Percentiles rank a stretch among this genome's conserved stretches.
These are phyloP conservation scores for Pitta sordida DNA, from an alignment of 2,113 vertebrate species.

Conservation along the genomic window DNA sequence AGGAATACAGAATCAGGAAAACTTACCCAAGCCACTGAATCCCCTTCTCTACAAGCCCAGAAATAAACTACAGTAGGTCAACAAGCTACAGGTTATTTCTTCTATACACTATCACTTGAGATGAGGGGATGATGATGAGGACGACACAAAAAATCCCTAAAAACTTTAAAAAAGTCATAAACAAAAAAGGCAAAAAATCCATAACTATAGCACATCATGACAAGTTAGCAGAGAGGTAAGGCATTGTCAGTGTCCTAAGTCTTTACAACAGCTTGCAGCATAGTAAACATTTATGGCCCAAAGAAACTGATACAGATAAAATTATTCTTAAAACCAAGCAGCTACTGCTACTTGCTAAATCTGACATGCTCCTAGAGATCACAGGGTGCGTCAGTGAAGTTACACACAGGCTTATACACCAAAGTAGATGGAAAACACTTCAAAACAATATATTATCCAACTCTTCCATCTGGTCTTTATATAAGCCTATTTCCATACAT, in stretches of 20 bases:
- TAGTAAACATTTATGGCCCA: background rate
- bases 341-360: background rate
- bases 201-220: background rate
- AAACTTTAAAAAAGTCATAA: background rate
- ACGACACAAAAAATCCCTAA: background rate
- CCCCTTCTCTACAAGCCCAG: background rate
- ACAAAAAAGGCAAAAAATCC: background rate
- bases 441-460: background rate
- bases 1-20: background rate
- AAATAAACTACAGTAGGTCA: background rate
- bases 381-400: background rate
- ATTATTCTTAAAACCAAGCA: background rate
- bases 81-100: background rate
- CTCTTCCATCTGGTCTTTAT: rapidly evolving
- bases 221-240: background rate
- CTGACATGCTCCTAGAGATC: background rate
- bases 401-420: background rate
- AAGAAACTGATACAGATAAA: background rate
- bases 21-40: background rate
- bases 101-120: background rate
- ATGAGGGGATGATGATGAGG: rapidly evolving
- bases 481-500: background rate
- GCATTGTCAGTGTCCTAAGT: background rate
- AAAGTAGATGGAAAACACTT: background rate
- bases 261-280: background rate